Conservation (phyloP, 2,113 vertebrate species). For the Nothocercus julius region DNA sequence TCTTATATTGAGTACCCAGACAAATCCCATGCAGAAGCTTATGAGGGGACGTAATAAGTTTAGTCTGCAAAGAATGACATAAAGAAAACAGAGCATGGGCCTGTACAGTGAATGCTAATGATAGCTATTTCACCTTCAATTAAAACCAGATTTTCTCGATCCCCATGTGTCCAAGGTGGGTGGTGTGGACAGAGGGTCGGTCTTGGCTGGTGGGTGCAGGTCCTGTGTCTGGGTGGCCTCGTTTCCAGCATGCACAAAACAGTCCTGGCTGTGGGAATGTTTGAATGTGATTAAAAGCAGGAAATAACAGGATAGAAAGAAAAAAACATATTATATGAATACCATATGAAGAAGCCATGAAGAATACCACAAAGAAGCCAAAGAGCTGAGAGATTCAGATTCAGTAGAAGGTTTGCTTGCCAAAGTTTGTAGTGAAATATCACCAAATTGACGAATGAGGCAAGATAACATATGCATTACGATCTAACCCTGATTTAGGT, state of each 20-base stretch:
- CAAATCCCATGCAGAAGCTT: neutral
- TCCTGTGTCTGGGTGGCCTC: neutral
- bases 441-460: neutral
- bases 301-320: neutral
- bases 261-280: neutral
- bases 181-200: neutral
- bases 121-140: neutral
- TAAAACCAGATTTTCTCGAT: neutral
- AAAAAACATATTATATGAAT: neutral
- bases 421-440: neutral
- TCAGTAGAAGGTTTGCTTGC: neutral
- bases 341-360: neutral
- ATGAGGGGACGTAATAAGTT: neutral
- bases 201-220: neutral
- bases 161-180: neutral
- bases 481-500: neutral
- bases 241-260: neutral
- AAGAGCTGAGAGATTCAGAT: neutral
- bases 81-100: neutral
- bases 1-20: neutral
- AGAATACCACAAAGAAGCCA: fast-evolving
- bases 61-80: neutral
- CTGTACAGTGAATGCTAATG: neutral
- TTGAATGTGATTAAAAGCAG: neutral
- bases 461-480: neutral